These are phyloP conservation scores for Kryptopterus vitreolus DNA, from an alignment of 2,797 vertebrate species.

Conservation along the genomic window DNA sequence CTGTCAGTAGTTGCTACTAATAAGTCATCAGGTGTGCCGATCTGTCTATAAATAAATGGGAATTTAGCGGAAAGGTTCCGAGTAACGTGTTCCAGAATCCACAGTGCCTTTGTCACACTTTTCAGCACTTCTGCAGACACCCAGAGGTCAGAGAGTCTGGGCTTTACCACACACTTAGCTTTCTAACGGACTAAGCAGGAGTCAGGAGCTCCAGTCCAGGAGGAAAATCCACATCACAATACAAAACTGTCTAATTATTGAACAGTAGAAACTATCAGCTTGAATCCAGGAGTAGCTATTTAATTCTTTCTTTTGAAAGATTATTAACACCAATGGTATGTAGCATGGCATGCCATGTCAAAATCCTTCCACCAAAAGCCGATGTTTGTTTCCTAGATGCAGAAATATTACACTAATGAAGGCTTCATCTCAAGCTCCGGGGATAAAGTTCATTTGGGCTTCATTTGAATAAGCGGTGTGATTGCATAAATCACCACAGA, in stretches of 20 bases:
- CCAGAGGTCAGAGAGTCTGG: constrained; percentile 41
- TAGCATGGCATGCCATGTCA: background rate
- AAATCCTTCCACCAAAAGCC: background rate
- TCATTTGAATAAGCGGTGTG: constrained; percentile 4
- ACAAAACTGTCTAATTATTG: constrained; percentile 15
- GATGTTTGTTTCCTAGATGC: background rate
- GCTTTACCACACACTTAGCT: constrained; percentile 46
- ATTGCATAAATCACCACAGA: constrained; percentile 31
- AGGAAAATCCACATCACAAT: constrained; percentile 18
- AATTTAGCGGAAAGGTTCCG: constrained; percentile 21
- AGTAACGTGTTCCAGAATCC: constrained; percentile 27
- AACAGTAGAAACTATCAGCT: constrained; percentile 12
- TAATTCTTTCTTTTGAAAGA: background rate
- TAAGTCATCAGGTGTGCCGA: constrained; percentile 31
- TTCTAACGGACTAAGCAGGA: constrained; percentile 26
- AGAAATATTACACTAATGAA: background rate
- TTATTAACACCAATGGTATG: background rate
- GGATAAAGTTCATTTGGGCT: constrained; percentile 13
- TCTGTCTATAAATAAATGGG: constrained; percentile 40
- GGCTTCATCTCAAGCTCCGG: background rate
- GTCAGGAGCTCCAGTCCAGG: constrained; percentile 7
- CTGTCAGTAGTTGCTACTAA: constrained; percentile 44
- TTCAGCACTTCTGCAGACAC: constrained; percentile 31
- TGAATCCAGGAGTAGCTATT: background rate
- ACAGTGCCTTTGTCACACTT: constrained; percentile 26